Conservation (phyloP, 2,113 vertebrate genomes). For the Struthio camelus region DNA sequence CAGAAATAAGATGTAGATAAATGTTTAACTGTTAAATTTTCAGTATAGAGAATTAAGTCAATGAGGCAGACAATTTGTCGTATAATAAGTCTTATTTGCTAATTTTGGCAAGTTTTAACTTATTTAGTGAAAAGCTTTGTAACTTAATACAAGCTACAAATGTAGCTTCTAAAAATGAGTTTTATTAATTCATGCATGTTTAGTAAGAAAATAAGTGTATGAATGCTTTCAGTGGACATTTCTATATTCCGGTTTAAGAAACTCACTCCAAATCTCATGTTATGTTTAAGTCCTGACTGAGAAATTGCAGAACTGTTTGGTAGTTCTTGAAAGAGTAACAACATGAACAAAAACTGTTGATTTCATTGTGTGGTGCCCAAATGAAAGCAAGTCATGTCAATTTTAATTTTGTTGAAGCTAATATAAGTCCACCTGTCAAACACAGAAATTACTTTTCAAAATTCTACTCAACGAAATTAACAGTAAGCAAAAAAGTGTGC, state of each 20-base stretch:
- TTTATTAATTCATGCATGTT: not conserved
- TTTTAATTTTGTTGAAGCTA: not conserved
- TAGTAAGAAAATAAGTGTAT: not conserved
- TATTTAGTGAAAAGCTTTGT: not conserved
- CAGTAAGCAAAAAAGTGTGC: not conserved
- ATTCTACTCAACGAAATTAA: not conserved
- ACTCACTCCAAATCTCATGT: not conserved
- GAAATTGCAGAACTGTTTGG: not conserved
- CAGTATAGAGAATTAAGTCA: not conserved
- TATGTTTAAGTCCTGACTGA: not conserved
- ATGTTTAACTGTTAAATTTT: conserved; percentile 37
- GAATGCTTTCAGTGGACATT: not conserved
- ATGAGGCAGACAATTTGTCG: not conserved
- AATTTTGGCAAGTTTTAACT: not conserved
- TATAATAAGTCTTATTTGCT: not conserved
- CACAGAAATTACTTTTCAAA: not conserved
- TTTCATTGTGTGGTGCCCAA: not conserved
- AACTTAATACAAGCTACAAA: not conserved
- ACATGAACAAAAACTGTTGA: not conserved
- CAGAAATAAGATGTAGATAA: not conserved
- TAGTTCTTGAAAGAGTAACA: not conserved
- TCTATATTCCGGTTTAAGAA: not conserved
- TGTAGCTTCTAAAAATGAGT: not conserved
- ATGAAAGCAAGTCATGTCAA: not conserved
- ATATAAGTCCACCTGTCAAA: not conserved